These are phyloP conservation scores for Pyrochroa serraticornis DNA, from an alignment of 2,888 invertebrate genomes.

Conservation along the genomic window DNA sequence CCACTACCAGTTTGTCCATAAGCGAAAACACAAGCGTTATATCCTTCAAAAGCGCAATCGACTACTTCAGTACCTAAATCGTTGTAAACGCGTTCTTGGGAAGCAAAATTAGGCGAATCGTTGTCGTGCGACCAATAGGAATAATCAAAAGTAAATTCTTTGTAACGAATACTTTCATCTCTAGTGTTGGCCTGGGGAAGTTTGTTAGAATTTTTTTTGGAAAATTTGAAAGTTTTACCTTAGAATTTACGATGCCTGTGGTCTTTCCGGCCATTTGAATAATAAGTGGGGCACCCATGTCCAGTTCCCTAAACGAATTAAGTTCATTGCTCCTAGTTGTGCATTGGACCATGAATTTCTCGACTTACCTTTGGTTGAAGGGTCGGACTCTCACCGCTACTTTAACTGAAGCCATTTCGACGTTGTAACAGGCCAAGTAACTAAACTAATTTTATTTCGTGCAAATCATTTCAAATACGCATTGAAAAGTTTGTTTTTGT, in stretches of 20 bases:
- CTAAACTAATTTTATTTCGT: neutral
- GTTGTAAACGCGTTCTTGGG: slow-evolving; percentile 81
- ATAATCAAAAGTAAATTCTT: slow-evolving; percentile 89
- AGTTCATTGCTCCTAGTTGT: slow-evolving; percentile 46
- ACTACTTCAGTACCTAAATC: slow-evolving; percentile 81
- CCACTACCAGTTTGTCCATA: slow-evolving; percentile 92
- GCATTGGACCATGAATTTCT: slow-evolving; percentile 43
- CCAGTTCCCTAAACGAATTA: slow-evolving; percentile 71
- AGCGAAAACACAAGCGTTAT: slow-evolving; percentile 90
- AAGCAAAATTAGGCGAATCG: slow-evolving; percentile 72
- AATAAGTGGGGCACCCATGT: slow-evolving; percentile 82
- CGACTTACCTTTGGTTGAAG: slow-evolving; percentile 80
- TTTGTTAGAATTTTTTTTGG: neutral
- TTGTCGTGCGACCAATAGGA: slow-evolving; percentile 86
- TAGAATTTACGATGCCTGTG: slow-evolving; percentile 77
- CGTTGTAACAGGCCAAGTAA: slow-evolving; percentile 14
- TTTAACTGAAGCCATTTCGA: slow-evolving; percentile 86
- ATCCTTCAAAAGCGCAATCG: slow-evolving; percentile 81
- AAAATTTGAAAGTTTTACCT: slow-evolving; percentile 59
- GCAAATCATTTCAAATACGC: slow-evolving; percentile 5
- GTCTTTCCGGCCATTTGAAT: slow-evolving; percentile 87
- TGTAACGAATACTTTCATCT: slow-evolving; percentile 62
- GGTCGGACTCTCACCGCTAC: slow-evolving; percentile 90
- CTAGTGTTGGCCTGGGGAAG: slow-evolving; percentile 51
- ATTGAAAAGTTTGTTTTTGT: slow-evolving; percentile 5